These are phyloP conservation scores for Argyrosomus japonicus DNA, from an alignment of 2,113 vertebrate genomes.

Conservation along the genomic window DNA sequence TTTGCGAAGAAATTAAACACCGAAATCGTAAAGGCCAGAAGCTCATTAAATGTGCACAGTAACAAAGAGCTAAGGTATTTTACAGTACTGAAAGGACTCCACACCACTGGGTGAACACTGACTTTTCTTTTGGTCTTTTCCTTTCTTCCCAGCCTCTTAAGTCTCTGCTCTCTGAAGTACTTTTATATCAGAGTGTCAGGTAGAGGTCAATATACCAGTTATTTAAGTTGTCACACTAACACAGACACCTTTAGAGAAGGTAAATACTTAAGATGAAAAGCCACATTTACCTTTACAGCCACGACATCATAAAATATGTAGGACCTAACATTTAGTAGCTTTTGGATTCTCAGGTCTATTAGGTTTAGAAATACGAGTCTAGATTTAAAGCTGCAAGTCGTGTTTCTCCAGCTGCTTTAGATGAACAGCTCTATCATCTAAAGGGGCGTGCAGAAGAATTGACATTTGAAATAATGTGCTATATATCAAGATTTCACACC, in stretches of 20 bases:
- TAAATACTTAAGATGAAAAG: constrained; percentile 31
- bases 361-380: constrained; percentile 1
- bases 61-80: constrained; percentile 13
- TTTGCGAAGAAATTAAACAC: too few relatives aligned
- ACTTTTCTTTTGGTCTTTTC: background rate
- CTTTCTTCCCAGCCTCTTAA: constrained; percentile 7
- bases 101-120: constrained; percentile 10
- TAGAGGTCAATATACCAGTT: constrained; percentile 18
- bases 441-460: constrained; percentile 13
- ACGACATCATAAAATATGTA: background rate
- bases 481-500: background rate
- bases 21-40: background rate
- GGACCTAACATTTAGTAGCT: background rate
- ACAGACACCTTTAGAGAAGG: constrained; percentile 13
- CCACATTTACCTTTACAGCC: constrained; percentile 11
- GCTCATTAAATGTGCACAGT: constrained; percentile 21
- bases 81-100: constrained; percentile 24
- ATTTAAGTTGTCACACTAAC: constrained; percentile 31
- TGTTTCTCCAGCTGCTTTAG: constrained; percentile 29
- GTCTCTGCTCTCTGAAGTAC: constrained; percentile 8
- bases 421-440: constrained; percentile 30
- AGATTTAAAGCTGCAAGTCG: background rate
- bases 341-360: background rate
- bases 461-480: constrained; percentile 35
- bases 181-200: constrained; percentile 59